A percentile compares a stretch with the other conserved stretches of the same genome.
These are phyloP conservation scores for Lysandra coridon DNA, from an alignment of 2,888 invertebrate genomes.

Conservation along the genomic window DNA sequence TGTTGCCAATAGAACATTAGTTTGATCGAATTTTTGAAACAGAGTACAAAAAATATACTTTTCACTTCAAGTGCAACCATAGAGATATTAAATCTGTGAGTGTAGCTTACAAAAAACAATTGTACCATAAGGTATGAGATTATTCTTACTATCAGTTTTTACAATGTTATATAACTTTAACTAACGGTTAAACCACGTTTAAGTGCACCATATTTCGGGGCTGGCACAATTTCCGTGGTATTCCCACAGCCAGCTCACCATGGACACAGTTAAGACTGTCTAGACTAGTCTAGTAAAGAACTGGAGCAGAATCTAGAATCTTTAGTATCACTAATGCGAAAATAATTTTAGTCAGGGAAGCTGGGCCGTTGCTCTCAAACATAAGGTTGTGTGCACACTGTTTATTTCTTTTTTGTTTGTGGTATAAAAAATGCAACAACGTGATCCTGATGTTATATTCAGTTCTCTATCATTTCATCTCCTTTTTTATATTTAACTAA, in stretches of 20 bases:
- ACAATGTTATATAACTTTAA: not conserved
- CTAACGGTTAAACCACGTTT: not conserved
- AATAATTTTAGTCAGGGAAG: conserved; percentile 39
- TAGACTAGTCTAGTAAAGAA: conserved; percentile 33
- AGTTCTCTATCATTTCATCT: too few species aligned
- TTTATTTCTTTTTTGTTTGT: too few species aligned
- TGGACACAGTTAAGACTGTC: conserved; percentile 40
- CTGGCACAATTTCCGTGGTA: not conserved
- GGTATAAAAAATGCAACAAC: too few species aligned
- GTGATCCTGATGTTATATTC: too few species aligned
- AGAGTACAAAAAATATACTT: too few species aligned
- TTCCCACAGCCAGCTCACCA: not conserved
- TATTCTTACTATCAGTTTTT: too few species aligned
- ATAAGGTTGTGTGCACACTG: conserved; percentile 19
- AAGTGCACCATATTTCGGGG: not conserved
- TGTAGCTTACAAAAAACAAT: too few species aligned
- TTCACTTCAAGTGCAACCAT: not conserved
- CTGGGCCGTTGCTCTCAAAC: conserved; percentile 33
- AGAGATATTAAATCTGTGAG: too few species aligned
- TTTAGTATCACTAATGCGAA: conserved; percentile 37
- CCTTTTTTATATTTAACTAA: too few species aligned
- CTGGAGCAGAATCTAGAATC: not conserved
- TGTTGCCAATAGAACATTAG: too few species aligned
- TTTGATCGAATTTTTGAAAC: too few species aligned
- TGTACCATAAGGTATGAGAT: too few species aligned